Percentiles rank a stretch among this genome's conserved stretches.
Conservation (phyloP, 2,888 invertebrate genomes). For the Salticus scenicus region DNA sequence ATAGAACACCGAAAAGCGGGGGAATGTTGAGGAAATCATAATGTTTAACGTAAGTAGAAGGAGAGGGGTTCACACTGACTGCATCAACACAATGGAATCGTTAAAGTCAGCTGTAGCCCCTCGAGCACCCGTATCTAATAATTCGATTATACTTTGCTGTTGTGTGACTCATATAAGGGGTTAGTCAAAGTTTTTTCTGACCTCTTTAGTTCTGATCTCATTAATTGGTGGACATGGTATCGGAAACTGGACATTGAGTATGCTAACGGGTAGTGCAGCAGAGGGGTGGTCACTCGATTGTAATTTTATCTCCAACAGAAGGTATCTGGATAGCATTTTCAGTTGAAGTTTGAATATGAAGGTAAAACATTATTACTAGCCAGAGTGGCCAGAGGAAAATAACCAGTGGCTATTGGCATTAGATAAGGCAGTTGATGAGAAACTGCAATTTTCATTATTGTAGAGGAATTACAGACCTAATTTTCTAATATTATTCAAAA, state of each 20-base stretch:
- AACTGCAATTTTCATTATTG: no score
- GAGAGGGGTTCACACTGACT: constrained; percentile 50
- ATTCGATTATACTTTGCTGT: constrained; percentile 59
- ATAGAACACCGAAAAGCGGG: background rate
- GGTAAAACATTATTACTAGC: no score
- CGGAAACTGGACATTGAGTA: constrained; percentile 25
- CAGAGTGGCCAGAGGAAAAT: no score
- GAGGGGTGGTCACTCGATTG: background rate
- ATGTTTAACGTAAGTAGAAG: constrained; percentile 38
- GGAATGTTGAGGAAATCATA: constrained; percentile 47
- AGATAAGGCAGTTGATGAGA: no score
- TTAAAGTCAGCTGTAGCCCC: background rate
- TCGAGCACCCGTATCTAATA: constrained; percentile 31
- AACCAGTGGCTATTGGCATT: no score
- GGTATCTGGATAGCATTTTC: background rate
- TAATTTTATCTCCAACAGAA: background rate
- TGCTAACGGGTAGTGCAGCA: background rate
- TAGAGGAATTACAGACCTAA: no score
- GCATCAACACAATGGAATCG: constrained; percentile 39
- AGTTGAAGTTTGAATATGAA: no score
- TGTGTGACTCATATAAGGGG: constrained; percentile 31
- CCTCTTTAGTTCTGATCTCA: constrained; percentile 9
- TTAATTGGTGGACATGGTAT: constrained; percentile 50
- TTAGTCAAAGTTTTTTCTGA: constrained; percentile 19
- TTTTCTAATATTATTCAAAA: no score